Evolutionary conservation across 2,888 invertebrate genomes (phyloP), one percentile per base, ranked within the genome.

Genomic region (Acronicta leporina): DNA sequence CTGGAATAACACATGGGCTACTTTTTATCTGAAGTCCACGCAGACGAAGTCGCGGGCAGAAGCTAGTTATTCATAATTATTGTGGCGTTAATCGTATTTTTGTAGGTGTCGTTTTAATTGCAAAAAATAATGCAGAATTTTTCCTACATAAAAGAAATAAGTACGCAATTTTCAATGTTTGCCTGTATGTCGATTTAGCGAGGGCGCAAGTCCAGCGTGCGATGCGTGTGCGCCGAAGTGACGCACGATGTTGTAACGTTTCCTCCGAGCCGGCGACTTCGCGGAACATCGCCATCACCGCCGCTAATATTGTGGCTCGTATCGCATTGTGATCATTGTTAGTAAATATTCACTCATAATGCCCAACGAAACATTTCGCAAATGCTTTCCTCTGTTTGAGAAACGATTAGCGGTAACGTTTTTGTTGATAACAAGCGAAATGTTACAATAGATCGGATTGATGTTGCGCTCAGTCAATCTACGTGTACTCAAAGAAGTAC

Each of bases 341-440:
- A 64, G 77, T 77, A 79, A 77, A 77, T 79, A 77, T 64, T 56
- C 65, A 58, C 66, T 71, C 74, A 76, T 75, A 63, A 73, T 57
- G 67, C 46, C 40, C 46, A 56, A 50, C 50, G 42, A 55, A 79
- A 73, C 53, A 75, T 76, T 76, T 66, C 56, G 44, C 58, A 77
- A 79, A 73, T 73, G 43, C 63, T 67, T 68, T 68, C 49, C 62
- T 55, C 61, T 62, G 62, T 79, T 77, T 55, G 53, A 48, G 53
- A 71, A 77, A 61, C 68, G 59, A 63, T 75, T 67, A 48, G 58
- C 53, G 50, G 30, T 47, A 72, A 63, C 57, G 64, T 60, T 75
- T 70, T 71, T 67, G 49, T 73, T 73, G 73, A 55, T 61, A 20
- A 43, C 33, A 45, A 46, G 25, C 38, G 11, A 55, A 42, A 45